Evolutionary conservation across 2,888 invertebrate species (phyloP).

Genomic region (Perizoma affinitatum): DNA sequence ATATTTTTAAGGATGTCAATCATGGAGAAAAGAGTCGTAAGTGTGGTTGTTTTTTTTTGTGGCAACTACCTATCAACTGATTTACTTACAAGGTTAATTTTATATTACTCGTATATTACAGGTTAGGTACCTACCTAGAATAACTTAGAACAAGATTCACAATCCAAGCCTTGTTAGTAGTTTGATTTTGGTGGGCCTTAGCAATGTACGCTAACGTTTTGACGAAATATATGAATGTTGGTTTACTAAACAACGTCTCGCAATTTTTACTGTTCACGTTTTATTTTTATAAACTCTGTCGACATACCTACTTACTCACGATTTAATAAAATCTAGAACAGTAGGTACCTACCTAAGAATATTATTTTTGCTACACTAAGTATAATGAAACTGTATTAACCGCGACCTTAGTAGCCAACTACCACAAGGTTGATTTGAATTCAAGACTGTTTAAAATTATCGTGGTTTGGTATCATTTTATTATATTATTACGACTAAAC

Average conservation of each 20-base stretch:
- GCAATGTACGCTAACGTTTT: not conserved
- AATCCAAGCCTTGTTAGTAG: too few relatives aligned
- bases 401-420: conserved; percentile 28
- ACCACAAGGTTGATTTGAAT: conserved; percentile 36
- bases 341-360: conserved; percentile 45
- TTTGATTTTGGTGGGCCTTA: too few relatives aligned
- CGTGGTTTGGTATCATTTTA: too few relatives aligned
- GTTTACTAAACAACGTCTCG: conserved; percentile 12
- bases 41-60: too few relatives aligned
- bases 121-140: too few relatives aligned
- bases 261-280: conserved; percentile 9
- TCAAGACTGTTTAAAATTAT: not conserved
- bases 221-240: conserved; percentile 2
- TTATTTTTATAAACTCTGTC: conserved; percentile 37
- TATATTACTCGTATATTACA: too few relatives aligned
- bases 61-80: too few relatives aligned
- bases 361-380: conserved; percentile 29
- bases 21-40: too few relatives aligned
- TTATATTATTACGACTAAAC: too few relatives aligned
- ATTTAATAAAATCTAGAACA: conserved; percentile 43
- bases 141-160: too few relatives aligned
- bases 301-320: conserved; percentile 36
- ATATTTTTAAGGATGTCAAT: too few relatives aligned
- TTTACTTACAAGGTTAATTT: too few relatives aligned
- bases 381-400: conserved; percentile 37